phyloP scores from a whole-genome alignment of 2,888 invertebrate species.

The Dasysyrphus tricinctus region DNA sequence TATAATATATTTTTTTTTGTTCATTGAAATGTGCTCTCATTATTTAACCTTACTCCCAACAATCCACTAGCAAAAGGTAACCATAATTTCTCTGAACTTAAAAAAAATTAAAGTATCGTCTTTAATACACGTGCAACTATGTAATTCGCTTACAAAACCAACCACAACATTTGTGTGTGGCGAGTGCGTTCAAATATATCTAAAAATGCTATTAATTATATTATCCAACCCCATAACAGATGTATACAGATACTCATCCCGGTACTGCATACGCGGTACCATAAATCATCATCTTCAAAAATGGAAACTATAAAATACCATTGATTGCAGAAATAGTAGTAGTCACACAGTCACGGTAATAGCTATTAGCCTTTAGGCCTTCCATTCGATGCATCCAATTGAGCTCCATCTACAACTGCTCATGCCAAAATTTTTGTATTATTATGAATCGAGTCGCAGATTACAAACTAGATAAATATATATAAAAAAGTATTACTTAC shows the following conservation, averaged over 20 bases:
- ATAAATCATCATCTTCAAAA: constrained; percentile 55
- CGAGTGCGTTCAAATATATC: constrained; percentile 25
- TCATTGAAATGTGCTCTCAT: constrained; percentile 34
- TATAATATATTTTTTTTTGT: too few species aligned
- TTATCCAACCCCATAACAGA: constrained; percentile 48
- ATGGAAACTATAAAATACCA: constrained; percentile 18
- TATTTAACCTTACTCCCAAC: neutral
- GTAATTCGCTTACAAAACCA: constrained; percentile 25
- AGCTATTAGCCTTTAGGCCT: constrained; percentile 20
- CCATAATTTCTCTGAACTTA: constrained; percentile 26
- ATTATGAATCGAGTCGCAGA: neutral
- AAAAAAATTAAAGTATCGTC: constrained; percentile 39
- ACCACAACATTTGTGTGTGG: neutral
- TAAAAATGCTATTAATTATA: constrained; percentile 43
- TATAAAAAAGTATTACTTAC: constrained; percentile 1
- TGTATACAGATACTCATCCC: constrained; percentile 15
- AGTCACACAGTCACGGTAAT: constrained; percentile 8
- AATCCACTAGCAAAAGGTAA: neutral
- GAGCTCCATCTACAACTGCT: neutral
- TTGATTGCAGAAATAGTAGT: constrained; percentile 15
- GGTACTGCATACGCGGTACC: neutral
- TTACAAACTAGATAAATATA: neutral
- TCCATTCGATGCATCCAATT: neutral
- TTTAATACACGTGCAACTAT: neutral
- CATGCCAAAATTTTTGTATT: constrained; percentile 2